phyloP scores from a whole-genome alignment of 2,888 invertebrate species.

The Pterobdella sp. region DNA sequence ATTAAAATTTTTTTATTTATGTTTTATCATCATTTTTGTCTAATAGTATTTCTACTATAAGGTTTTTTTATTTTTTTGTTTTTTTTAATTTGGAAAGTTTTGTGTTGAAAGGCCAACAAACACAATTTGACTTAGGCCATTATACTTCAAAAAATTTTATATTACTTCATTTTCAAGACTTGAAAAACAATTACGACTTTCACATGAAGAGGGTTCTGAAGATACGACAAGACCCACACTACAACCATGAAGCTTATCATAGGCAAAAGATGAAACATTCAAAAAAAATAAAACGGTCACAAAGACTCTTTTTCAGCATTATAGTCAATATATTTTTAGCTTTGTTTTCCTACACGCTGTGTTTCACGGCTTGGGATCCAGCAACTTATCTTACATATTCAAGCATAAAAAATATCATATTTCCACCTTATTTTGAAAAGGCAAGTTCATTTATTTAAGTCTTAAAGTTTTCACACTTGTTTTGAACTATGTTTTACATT shows the following conservation, averaged over 20 bases:
- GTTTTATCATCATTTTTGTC: neutral
- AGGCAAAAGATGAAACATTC: neutral
- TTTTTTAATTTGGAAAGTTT: no score
- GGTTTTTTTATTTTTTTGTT: neutral
- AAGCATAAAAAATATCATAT: neutral
- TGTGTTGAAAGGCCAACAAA: no score
- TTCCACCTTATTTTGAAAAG: neutral
- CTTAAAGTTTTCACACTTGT: neutral
- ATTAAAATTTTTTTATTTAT: neutral
- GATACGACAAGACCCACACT: conserved; percentile 10
- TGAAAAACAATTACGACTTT: conserved; percentile 18
- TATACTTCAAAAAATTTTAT: no score
- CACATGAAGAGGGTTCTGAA: conserved; percentile 17
- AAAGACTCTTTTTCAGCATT: conserved; percentile 17
- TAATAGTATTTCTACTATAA: neutral
- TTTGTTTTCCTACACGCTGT: neutral
- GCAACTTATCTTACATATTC: neutral
- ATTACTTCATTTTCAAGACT: neutral
- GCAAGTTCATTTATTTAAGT: neutral
- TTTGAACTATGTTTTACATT: neutral
- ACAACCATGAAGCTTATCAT: neutral
- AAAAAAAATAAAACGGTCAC: conserved; percentile 16
- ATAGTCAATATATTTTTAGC: neutral
- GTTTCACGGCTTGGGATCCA: neutral
- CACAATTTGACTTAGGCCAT: no score